phyloP scores from a whole-genome alignment of 2,797 vertebrate genomes.

The Pantherophis alleghaniensis region DNA sequence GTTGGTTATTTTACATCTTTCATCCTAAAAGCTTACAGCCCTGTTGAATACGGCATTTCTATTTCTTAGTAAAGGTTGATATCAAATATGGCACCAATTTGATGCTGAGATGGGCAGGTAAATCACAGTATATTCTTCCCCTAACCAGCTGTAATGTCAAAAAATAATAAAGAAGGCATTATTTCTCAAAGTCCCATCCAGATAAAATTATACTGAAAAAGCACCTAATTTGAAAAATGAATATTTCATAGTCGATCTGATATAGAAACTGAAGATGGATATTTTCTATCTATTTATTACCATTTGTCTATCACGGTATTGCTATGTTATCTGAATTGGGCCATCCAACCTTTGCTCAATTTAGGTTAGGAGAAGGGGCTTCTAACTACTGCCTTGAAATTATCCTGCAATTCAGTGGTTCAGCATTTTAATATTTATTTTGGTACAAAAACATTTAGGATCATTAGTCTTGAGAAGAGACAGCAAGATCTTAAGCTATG shows the following conservation, averaged over 20 bases:
- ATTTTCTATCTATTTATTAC: conserved; percentile 26
- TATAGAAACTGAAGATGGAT: not conserved
- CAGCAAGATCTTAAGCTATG: not conserved
- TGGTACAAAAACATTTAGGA: not conserved
- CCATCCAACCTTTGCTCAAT: conserved; percentile 47
- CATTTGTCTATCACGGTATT: not conserved
- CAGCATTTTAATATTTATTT: not conserved
- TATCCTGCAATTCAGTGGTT: conserved; percentile 54
- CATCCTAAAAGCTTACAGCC: not conserved
- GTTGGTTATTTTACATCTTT: not conserved
- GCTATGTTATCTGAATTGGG: not conserved
- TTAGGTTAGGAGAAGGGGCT: conserved; percentile 52
- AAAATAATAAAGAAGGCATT: conserved; percentile 1
- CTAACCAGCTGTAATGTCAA: not conserved
- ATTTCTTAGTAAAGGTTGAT: not conserved
- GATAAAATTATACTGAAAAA: not conserved
- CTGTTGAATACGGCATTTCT: not conserved
- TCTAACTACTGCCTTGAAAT: conserved; percentile 53
- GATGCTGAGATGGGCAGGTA: not conserved
- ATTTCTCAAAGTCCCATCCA: not conserved
- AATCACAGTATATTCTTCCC: not conserved
- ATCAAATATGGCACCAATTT: not conserved
- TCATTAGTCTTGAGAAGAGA: not conserved
- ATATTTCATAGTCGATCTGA: not conserved
- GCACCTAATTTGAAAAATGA: not conserved